Conservation (phyloP, 2,797 vertebrate genomes). For the Pangasius mekongensis region DNA sequence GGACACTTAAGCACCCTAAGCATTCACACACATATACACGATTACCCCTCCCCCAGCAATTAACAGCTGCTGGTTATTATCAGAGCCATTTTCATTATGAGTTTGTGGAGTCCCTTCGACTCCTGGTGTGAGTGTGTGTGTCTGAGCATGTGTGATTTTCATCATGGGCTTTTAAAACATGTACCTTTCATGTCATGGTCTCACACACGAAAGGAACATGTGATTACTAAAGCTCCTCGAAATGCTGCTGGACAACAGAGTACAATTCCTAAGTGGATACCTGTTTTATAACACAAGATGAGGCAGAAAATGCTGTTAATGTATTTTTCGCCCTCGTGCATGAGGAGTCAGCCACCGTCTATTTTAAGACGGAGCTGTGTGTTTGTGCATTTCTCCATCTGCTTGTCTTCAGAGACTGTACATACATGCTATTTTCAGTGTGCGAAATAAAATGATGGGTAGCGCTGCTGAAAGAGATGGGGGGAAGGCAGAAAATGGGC, state of each 20-base stretch:
- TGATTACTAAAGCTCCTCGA: constrained; percentile 11
- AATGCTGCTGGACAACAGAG: constrained; percentile 41
- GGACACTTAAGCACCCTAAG: constrained; percentile 56
- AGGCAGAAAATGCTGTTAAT: constrained; percentile 50
- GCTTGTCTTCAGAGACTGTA: constrained; percentile 61
- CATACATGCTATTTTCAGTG: constrained; percentile 68
- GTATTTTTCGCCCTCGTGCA: constrained; percentile 34
- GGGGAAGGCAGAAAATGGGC: constrained; percentile 21
- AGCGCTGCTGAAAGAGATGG: constrained; percentile 55
- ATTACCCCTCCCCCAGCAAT: constrained; percentile 70
- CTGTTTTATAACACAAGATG: constrained; percentile 40
- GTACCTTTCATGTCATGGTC: constrained; percentile 33
- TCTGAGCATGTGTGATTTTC: not conserved
- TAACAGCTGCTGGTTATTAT: constrained; percentile 70
- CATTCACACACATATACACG: constrained; percentile 59
- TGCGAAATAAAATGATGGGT: constrained; percentile 58
- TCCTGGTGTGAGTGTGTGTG: constrained; percentile 3
- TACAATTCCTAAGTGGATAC: constrained; percentile 32
- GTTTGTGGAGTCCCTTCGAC: constrained; percentile 36
- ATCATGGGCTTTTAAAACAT: constrained; percentile 12
- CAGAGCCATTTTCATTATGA: constrained; percentile 58
- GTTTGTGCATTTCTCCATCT: constrained; percentile 66
- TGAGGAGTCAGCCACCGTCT: constrained; percentile 41
- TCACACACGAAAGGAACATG: constrained; percentile 25
- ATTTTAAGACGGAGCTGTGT: constrained; percentile 56